A percentile compares a stretch with the other conserved stretches of the same genome.
phyloP scores from a whole-genome alignment of 2,888 invertebrate species.

The Drymonia ruficornis region DNA sequence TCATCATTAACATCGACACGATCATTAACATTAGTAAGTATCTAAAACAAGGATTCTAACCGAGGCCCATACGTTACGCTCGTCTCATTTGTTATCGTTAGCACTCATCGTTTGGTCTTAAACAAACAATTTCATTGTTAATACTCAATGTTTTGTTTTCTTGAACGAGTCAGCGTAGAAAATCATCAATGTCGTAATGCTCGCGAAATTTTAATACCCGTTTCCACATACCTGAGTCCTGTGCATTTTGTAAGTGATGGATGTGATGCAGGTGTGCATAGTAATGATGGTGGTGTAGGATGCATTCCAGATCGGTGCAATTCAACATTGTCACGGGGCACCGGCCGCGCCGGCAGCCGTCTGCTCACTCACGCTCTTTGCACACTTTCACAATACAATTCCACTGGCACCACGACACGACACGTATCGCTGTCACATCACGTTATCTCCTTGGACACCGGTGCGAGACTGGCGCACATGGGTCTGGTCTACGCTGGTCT shows the following conservation, averaged over 20 bases:
- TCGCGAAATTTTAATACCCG: constrained; percentile 24
- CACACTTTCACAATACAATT: constrained; percentile 84
- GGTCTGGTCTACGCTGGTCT: constrained; percentile 49
- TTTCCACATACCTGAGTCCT: constrained; percentile 83
- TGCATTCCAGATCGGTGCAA: constrained; percentile 91
- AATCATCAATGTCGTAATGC: constrained; percentile 43
- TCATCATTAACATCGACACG: constrained; percentile 45
- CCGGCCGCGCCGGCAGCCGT: constrained; percentile 62
- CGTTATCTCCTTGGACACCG: constrained; percentile 75
- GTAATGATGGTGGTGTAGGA: constrained; percentile 90
- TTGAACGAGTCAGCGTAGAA: constrained; percentile 51
- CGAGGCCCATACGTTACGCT: constrained; percentile 44
- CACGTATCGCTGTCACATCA: constrained; percentile 81
- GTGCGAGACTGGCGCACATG: constrained; percentile 57
- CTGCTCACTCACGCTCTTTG: constrained; percentile 72
- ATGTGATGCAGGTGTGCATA: constrained; percentile 90
- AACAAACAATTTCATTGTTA: constrained; percentile 71
- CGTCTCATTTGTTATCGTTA: constrained; percentile 69
- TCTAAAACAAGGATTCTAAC: constrained; percentile 52
- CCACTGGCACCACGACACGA: constrained; percentile 72
- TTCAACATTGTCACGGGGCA: constrained; percentile 87
- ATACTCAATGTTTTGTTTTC: constrained; percentile 56
- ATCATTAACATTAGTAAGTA: constrained; percentile 39
- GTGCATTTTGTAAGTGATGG: constrained; percentile 87
- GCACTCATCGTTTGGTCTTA: constrained; percentile 63